These are phyloP conservation scores for Hyphantria cunea DNA, from an alignment of 1,140 invertebrate species.

Conservation along the genomic window DNA sequence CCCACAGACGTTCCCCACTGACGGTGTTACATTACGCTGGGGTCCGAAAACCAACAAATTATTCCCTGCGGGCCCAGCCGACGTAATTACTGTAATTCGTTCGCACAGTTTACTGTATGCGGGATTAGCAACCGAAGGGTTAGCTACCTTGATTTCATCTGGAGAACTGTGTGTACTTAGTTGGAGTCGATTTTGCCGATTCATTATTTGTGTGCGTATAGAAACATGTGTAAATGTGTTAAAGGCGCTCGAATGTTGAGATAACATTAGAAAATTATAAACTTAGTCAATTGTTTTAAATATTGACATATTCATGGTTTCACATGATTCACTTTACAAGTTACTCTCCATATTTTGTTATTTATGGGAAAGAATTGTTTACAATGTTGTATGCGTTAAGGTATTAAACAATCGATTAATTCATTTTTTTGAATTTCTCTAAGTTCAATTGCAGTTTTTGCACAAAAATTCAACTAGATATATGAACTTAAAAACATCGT, in stretches of 20 bases:
- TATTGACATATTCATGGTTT: no score
- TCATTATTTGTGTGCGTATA: neutral
- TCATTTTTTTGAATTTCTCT: no score
- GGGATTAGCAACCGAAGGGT: constrained; percentile 22
- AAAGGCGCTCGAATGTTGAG: neutral
- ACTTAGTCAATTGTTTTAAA: no score
- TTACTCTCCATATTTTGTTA: no score
- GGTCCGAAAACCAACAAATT: constrained; percentile 32
- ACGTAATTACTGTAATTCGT: constrained; percentile 30
- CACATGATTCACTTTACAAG: no score
- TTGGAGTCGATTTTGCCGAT: neutral
- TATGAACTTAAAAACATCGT: no score
- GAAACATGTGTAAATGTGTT: neutral
- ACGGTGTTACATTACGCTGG: constrained; percentile 28
- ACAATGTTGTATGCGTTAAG: no score
- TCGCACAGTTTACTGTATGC: constrained; percentile 20
- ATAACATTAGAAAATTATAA: no score
- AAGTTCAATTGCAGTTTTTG: no score
- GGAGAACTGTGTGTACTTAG: constrained; percentile 8
- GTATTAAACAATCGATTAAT: no score
- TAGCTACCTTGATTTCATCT: constrained; percentile 29
- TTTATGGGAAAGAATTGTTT: no score
- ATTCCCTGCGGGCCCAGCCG: constrained; percentile 25
- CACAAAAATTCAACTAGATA: no score
- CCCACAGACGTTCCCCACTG: constrained; percentile 15